Base-by-base conservation (phyloP, 2,113 vertebrate species). In the Acanthochromis polyacanthus region DNA sequence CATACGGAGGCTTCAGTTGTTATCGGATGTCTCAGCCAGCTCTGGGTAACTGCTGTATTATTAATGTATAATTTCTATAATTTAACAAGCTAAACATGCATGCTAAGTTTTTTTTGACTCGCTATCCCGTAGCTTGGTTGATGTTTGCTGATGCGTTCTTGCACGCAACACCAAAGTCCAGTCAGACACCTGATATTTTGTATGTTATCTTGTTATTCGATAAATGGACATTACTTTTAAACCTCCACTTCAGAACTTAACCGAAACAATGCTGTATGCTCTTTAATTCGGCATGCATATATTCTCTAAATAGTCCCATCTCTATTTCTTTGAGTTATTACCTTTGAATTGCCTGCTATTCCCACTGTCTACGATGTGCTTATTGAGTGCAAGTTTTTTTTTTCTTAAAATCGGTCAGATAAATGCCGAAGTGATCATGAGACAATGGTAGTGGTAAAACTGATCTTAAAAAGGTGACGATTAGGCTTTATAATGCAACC, bases 1-100 rank as follows among this genome's bases (percentile, higher is more conserved):
- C 7, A 7, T 45, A 23, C 10, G 25, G 19, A 2, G 11, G 3
- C 15, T 28, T 7, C 5, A 53, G 0, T 1, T 48, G 15, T 14
- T 6, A 19, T 8, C 20, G 25, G 16, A 25, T 19, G 14, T 50
- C 71, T 51, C 5, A 20, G n/a, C 19, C 5, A 5, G 30, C 17
- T 16, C 16, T 19, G 23, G 40, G 36, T 55, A 25, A 77, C 4
- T 40, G 0, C 4, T 1, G 5, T 14, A 9, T 28, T 67, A 51
- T 10, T 3, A 45, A 23, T 1, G n/a, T 22, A 0, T 25, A 1
- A 2, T n/a, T 19, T 20, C 1, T 0, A 4, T 17, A 4, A 2
- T 40, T 58, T 23, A 10, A 4, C n/a, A 15, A n/a, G 1, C 15
- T 52, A 10, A 36, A 65, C 25, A 1, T 19, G 5, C 3, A 0